Percentiles rank a stretch among this genome's conserved stretches.
These are phyloP conservation scores for Acestrorhynchus altus DNA, from an alignment of 2,797 vertebrate genomes.

Conservation along the genomic window DNA sequence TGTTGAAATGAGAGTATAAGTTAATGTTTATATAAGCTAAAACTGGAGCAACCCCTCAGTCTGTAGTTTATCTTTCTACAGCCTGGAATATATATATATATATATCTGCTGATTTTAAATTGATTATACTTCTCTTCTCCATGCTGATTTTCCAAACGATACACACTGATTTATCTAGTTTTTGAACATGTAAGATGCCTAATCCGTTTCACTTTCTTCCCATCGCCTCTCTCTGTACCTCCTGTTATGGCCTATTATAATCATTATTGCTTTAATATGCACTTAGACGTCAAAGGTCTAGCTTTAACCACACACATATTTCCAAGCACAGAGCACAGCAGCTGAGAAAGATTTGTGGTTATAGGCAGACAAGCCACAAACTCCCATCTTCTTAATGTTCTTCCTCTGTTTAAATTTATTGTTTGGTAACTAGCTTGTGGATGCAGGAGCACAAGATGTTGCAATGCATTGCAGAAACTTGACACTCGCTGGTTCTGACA, in stretches of 20 bases:
- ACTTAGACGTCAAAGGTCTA: conserved; percentile 11
- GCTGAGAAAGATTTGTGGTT: conserved; percentile 53
- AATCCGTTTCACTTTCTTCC: not conserved
- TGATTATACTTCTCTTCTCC: not conserved
- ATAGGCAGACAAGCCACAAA: conserved; percentile 43
- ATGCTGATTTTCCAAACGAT: not conserved
- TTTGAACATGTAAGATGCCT: not conserved
- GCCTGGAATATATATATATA: not conserved
- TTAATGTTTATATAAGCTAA: too few species aligned
- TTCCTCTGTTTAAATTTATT: conserved; percentile 33
- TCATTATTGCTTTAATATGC: conserved; percentile 13
- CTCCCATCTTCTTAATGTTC: conserved; percentile 25
- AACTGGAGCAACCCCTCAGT: not conserved
- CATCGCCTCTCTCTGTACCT: not conserved
- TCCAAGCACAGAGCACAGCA: conserved; percentile 17
- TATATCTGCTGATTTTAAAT: not conserved
- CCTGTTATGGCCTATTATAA: not conserved
- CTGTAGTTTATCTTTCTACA: not conserved
- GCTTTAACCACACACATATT: conserved; percentile 14
- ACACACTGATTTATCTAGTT: not conserved
- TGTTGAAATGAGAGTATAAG: not conserved
- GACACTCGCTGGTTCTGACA: conserved; percentile 32
- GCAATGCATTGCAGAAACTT: conserved; percentile 53
- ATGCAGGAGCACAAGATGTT: conserved; percentile 42
- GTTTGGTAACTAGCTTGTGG: conserved; percentile 23